These are phyloP conservation scores for Pao palembangensis DNA, from an alignment of 2,113 vertebrate genomes.

Conservation along the genomic window DNA sequence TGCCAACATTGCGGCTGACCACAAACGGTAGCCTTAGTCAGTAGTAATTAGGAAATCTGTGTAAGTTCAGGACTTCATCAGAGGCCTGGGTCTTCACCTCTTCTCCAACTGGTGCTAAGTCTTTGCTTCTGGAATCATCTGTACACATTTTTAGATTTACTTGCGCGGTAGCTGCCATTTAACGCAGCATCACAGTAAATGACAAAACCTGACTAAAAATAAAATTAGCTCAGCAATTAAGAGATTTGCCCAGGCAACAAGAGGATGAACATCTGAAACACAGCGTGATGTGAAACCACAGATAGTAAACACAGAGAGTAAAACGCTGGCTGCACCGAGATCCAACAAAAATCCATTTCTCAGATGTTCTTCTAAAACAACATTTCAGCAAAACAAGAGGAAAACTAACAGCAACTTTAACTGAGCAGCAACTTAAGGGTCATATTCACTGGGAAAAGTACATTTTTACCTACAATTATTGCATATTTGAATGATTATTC, in stretches of 20 bases:
- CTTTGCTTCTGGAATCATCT: no score
- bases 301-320: slow-evolving; percentile 5
- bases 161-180: slow-evolving; percentile 9
- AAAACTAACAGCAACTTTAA: slow-evolving; percentile 9
- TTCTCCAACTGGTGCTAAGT: no score
- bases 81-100: no score
- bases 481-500: no score
- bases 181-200: slow-evolving; percentile 1
- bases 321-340: not conserved
- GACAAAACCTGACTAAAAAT: slow-evolving; percentile 27
- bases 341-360: no score
- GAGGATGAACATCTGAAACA: slow-evolving; percentile 36
- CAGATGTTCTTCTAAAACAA: slow-evolving; percentile 11
- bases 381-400: slow-evolving; percentile 15
- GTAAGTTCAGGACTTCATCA: no score
- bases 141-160: slow-evolving; percentile 4
- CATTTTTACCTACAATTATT: no score
- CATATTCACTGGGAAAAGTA: no score
- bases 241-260: slow-evolving; percentile 13
- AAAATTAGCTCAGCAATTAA: slow-evolving; percentile 26
- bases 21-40: no score
- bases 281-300: slow-evolving; percentile 24
- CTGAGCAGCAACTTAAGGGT: slow-evolving; percentile 4
- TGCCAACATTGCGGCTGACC: no score
- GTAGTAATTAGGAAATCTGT: no score